A percentile compares a stretch with the other conserved stretches of the same genome.
phyloP scores from a whole-genome alignment of 2,113 vertebrate genomes.

The Vireo altiloquus region DNA sequence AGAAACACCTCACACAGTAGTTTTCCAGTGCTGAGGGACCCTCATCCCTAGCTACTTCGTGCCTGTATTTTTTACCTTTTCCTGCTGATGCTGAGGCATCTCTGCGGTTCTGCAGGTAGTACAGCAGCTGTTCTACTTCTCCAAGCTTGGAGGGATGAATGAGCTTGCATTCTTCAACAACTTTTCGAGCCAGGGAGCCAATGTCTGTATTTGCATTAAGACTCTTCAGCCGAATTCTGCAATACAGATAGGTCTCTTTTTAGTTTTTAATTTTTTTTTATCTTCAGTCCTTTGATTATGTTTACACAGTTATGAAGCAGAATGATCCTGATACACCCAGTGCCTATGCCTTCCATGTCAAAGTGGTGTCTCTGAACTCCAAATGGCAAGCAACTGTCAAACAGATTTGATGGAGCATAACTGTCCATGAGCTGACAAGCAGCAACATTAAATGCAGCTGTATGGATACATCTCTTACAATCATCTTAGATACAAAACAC shows the following conservation, averaged over 20 bases:
- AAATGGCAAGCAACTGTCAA: background rate
- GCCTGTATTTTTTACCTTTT: constrained; percentile 64
- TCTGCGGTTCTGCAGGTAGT: constrained; percentile 92
- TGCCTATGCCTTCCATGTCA: background rate
- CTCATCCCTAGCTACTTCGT: background rate
- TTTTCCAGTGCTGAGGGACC: background rate
- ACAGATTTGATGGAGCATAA: background rate
- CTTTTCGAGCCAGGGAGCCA: constrained; percentile 88
- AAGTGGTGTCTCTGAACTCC: background rate
- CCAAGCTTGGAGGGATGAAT: constrained; percentile 88
- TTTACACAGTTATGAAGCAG: background rate
- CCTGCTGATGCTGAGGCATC: constrained; percentile 66
- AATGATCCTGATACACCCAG: background rate
- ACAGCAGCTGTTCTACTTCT: constrained; percentile 93
- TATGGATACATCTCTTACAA: background rate
- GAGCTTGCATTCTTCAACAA: constrained; percentile 95
- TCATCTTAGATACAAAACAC: background rate
- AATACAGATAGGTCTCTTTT: background rate
- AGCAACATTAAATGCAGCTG: background rate
- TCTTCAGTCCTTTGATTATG: background rate
- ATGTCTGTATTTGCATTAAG: constrained; percentile 91
- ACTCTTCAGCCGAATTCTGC: constrained; percentile 94
- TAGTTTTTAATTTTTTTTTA: background rate
- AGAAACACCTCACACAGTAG: background rate
- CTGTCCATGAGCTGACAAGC: background rate